Percentiles rank a stretch among this genome's conserved stretches.
Evolutionary conservation across 2,888 invertebrate genomes (phyloP).

Genomic region (Tiliacea citrago): DNA sequence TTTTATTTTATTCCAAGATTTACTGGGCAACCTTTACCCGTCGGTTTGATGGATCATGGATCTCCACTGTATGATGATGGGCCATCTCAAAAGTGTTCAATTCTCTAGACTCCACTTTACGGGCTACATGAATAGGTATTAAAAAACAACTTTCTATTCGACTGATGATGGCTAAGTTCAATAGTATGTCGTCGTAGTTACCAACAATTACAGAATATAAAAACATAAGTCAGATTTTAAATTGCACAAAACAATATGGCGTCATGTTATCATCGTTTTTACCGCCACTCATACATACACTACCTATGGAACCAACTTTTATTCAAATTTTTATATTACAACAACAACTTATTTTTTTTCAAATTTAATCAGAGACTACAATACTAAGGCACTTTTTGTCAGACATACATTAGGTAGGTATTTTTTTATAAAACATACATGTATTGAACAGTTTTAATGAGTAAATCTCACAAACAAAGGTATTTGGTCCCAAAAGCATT

Average conservation of each 20-base stretch:
- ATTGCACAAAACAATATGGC: constrained; percentile 25
- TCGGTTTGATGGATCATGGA: background rate
- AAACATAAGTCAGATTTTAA: constrained; percentile 29
- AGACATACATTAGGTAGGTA: constrained; percentile 24
- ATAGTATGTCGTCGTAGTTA: background rate
- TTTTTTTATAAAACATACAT: constrained; percentile 13
- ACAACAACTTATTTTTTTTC: background rate
- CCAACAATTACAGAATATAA: background rate
- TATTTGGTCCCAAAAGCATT: constrained; percentile 56
- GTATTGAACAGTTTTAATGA: constrained; percentile 10
- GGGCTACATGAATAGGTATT: background rate
- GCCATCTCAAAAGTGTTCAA: background rate
- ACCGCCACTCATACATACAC: constrained; percentile 15
- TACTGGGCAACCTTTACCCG: background rate
- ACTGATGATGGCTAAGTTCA: background rate
- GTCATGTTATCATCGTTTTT: constrained; percentile 2
- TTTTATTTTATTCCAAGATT: background rate
- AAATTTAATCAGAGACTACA: constrained; percentile 20
- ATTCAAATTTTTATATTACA: constrained; percentile 18
- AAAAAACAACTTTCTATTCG: background rate
- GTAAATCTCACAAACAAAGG: constrained; percentile 23
- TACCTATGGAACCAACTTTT: constrained; percentile 4
- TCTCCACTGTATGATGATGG: background rate
- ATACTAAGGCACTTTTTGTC: constrained; percentile 56
- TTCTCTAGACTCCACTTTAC: background rate